These are phyloP conservation scores for Plumapathes pennacea DNA, from an alignment of 92 coral and sea anemone genomes.

Conservation along the genomic window DNA sequence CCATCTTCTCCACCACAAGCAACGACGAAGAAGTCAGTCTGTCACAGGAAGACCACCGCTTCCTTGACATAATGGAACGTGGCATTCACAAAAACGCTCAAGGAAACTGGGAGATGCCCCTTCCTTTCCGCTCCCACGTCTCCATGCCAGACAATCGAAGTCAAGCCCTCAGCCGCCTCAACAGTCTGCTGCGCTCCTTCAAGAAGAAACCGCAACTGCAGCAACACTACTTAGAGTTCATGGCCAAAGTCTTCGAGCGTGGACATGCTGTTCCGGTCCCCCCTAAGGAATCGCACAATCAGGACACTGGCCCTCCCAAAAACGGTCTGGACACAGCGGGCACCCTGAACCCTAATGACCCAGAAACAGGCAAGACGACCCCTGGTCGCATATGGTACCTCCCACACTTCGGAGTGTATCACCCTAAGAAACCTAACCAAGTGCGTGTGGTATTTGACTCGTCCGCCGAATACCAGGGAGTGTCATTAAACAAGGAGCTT, in stretches of 20 bases:
- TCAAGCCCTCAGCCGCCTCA: neutral
- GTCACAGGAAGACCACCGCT: constrained; percentile 24
- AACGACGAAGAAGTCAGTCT: constrained; percentile 14
- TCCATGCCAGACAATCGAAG: constrained; percentile 14
- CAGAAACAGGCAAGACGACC: too few species aligned
- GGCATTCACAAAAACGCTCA: constrained; percentile 9
- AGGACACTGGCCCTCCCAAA: too few species aligned
- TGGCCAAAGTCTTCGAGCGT: constrained; percentile 20
- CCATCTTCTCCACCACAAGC: constrained; percentile 19
- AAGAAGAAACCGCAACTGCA: constrained; percentile 21
- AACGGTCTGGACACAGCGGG: too few species aligned
- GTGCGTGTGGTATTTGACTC: too few species aligned
- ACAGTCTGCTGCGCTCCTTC: constrained; percentile 7
- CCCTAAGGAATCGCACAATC: constrained; percentile 3
- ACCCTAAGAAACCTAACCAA: too few species aligned
- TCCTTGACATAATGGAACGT: constrained; percentile 16
- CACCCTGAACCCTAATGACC: too few species aligned
- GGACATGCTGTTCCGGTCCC: constrained; percentile 21
- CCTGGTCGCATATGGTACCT: too few species aligned
- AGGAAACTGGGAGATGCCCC: constrained; percentile 46
- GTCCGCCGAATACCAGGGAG: too few species aligned
- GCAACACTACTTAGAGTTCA: constrained; percentile 20
- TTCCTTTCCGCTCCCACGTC: constrained; percentile 30
- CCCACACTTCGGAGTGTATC: too few species aligned
- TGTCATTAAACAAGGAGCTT: too few species aligned